Evolutionary conservation across 1,140 invertebrate genomes (phyloP), one percentile per base, ranked within the genome.

Genomic region (Papilio dardanus): DNA sequence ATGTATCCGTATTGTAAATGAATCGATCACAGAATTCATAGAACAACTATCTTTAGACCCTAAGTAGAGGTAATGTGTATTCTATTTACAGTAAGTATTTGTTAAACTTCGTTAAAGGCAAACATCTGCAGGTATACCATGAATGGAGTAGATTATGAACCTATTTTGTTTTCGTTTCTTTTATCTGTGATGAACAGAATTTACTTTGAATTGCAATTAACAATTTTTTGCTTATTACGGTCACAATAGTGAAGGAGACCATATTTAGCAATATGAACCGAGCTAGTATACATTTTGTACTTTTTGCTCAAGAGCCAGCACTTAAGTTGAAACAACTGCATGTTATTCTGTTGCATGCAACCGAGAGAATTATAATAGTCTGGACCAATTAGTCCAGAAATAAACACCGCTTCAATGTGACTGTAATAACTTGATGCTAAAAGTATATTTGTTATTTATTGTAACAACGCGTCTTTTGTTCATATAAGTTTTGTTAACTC

Each of bases 301-400:
- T 73, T 73, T 73, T 73, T 73, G 46, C 46, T 46, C 30, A 33
- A 33, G 42, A 31, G 30, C 42, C 28, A n/a, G 30, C 31, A 73
- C 71, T 73, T 73, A 73, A 73, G 71, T 73, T 58, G 71, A n/a
- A 73, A 46, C 68, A 46, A 73, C 71, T 73, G 42, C 28, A 54
- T 73, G 71, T 71, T 68, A 31, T 58, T 58, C 54, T 73, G 46
- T 73, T 73, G 71, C 71, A 73, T 54, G 71, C 71, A 33, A 58
- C 42, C 28, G 28, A 33, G 42, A 35, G 46, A 73, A 73, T 58
- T 73, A 73, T 73, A 73, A 73, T 73, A 58, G 71, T 54, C 46
- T 21, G 28, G 46, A 73, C 42, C 71, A 73, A 73, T 73, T 73
- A 73, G 71, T 73, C 71, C 71, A 54, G 42, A 73, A 73, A 73